Conservation (phyloP, 2,113 vertebrate species). For the Cyphomyrus plagiostoma region DNA sequence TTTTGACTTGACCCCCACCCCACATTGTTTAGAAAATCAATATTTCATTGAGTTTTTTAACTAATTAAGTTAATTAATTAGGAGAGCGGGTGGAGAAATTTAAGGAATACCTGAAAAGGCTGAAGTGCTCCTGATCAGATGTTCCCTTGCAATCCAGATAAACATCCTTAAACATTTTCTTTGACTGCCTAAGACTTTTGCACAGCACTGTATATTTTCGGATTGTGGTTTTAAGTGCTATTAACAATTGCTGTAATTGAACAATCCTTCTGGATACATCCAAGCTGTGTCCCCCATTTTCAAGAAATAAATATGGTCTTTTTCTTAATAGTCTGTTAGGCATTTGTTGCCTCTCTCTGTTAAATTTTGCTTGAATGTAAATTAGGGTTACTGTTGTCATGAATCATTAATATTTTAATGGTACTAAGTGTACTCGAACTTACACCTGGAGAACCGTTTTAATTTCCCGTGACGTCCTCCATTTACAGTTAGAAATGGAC, state of each 20-base stretch:
- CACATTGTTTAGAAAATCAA: background rate
- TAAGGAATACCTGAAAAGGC: background rate
- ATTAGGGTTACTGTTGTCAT: conserved; percentile 5
- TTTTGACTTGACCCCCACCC: background rate
- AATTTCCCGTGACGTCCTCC: background rate
- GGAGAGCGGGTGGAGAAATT: background rate
- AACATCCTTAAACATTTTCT: background rate
- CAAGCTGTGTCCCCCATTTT: background rate
- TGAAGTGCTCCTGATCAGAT: background rate
- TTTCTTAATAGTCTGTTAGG: background rate
- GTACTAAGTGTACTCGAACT: background rate
- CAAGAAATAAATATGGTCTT: background rate
- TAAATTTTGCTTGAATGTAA: background rate
- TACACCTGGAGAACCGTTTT: background rate
- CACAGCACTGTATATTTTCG: background rate
- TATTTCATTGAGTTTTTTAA: background rate
- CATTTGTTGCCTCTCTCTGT: background rate
- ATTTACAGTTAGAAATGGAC: conserved; percentile 2
- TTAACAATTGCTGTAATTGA: background rate
- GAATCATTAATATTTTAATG: conserved; percentile 15
- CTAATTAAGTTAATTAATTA: background rate
- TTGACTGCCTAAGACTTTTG: background rate
- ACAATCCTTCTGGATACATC: background rate
- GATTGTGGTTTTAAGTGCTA: background rate
- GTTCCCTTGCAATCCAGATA: background rate